Conservation (phyloP, 2,888 invertebrate species). For the Neoitamus cyanurus region DNA sequence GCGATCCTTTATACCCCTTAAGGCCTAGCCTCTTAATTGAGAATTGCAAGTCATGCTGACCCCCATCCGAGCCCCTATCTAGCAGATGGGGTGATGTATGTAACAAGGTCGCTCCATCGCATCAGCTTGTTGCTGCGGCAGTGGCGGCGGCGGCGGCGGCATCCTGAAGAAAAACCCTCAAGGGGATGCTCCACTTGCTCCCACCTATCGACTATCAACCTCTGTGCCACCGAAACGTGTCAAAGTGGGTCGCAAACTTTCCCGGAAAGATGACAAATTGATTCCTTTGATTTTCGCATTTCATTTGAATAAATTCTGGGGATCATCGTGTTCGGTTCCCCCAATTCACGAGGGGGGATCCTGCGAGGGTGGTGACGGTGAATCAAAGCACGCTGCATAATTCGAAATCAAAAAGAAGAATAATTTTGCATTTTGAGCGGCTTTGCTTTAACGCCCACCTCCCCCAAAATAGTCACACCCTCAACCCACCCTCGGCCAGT, state of each 20-base stretch:
- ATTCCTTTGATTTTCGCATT: slow-evolving; percentile 24
- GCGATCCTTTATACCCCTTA: not conserved
- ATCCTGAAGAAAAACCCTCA: not conserved
- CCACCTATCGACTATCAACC: not conserved
- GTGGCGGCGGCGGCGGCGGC: not conserved
- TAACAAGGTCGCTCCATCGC: not conserved
- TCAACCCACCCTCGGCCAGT: not conserved
- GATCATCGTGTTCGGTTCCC: not conserved
- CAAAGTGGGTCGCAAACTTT: slow-evolving; percentile 5
- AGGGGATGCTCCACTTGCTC: not conserved
- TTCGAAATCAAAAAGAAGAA: slow-evolving; percentile 3
- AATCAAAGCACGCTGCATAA: slow-evolving; percentile 2
- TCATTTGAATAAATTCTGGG: slow-evolving; percentile 13
- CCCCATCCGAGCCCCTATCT: not conserved
- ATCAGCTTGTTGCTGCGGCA: not conserved
- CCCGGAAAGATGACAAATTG: slow-evolving; percentile 13
- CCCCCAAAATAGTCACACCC: not conserved
- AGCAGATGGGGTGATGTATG: not conserved
- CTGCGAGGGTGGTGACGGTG: not conserved
- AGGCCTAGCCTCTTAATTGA: slow-evolving; percentile 9
- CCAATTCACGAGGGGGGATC: not conserved
- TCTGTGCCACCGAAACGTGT: not conserved
- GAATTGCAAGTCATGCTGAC: slow-evolving; percentile 2
- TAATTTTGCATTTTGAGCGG: slow-evolving; percentile 5
- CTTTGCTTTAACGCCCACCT: not conserved